Evolutionary conservation across 2,888 invertebrate genomes (phyloP), one percentile per base, ranked within the genome.

Genomic region (Deilephila porcellus): DNA sequence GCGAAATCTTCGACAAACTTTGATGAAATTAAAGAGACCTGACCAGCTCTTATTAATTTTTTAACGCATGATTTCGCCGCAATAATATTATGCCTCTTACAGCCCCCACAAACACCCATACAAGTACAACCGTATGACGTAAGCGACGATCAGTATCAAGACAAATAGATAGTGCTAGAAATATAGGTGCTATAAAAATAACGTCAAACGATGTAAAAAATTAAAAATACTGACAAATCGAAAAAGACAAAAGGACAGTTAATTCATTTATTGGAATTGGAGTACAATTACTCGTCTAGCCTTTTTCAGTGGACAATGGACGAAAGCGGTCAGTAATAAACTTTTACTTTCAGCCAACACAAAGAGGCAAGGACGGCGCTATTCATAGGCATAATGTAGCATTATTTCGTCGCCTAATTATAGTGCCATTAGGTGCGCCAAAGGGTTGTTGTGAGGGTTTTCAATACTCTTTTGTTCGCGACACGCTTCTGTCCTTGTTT

Each of bases 301-400:
- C 17, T 34, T 71, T 82, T 84, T 84, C 83, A 78, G 76, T 73
- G 76, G 75, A 73, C 80, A 82, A 84, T 85, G 56, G n/a, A 56
- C n/a, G 88, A 85, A 85, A 79, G 83, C 84, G 84, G 82, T 78
- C 76, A 75, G 67, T 56, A 76, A 70, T 73, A 71, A 75, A 90
- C 89, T 90, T 89, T 92, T 89, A 90, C 93, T 93, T 92, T 93
- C 91, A 84, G 89, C 74, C 37, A 72, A 73, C 19, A 88, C 88
- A 89, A 88, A 84, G 83, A 77, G 72, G 77, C 81, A 81, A 85
- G 83, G 83, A 78, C 86, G 80, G 79, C 73, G 76, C 83, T 83
- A 85, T 90, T 86, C 81, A 85, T 79, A 76, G 76, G 77, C 70
- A 77, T 79, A 78, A 83, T 86, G 85, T 88, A 89, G 83, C 89